Evolutionary conservation across 2,113 vertebrate species (phyloP).

Genomic region (Podarcis muralis): DNA sequence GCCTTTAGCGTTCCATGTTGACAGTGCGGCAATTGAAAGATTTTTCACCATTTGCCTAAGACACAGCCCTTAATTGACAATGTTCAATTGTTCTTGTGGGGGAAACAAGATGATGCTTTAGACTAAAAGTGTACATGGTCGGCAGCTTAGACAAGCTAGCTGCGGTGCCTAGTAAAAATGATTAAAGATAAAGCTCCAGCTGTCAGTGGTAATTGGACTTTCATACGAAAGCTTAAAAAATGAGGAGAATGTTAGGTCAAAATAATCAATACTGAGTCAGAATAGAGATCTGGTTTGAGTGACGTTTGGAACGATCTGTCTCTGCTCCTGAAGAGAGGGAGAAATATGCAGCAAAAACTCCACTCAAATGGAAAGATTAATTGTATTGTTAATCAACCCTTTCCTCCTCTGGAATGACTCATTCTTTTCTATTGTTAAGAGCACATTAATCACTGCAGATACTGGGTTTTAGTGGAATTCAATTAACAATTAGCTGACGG

Average conservation of each 20-base stretch:
- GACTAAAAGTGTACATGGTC: neutral
- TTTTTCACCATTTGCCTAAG: neutral
- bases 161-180: neutral
- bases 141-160: slow-evolving; percentile 14
- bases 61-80: neutral
- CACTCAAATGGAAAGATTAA: slow-evolving; percentile 64
- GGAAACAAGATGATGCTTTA: neutral
- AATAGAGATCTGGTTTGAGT: slow-evolving; percentile 33
- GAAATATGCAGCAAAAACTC: slow-evolving; percentile 48
- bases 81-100: neutral
- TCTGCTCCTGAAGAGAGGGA: slow-evolving; percentile 31
- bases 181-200: slow-evolving; percentile 13
- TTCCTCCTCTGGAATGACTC: slow-evolving; percentile 43
- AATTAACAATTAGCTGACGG: slow-evolving; percentile 62
- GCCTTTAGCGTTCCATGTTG: neutral
- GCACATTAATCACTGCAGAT: slow-evolving; percentile 59
- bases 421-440: slow-evolving; percentile 54
- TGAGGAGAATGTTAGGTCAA: slow-evolving; percentile 48
- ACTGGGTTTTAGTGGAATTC: slow-evolving; percentile 45
- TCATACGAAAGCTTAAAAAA: slow-evolving; percentile 27
- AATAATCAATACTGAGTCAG: slow-evolving; percentile 49
- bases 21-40: neutral
- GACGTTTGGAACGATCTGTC: slow-evolving; percentile 39
- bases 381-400: slow-evolving; percentile 60
- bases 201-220: slow-evolving; percentile 3